Evolutionary conservation across 2,888 invertebrate genomes (phyloP).

Genomic region (Ophion obscuratus): DNA sequence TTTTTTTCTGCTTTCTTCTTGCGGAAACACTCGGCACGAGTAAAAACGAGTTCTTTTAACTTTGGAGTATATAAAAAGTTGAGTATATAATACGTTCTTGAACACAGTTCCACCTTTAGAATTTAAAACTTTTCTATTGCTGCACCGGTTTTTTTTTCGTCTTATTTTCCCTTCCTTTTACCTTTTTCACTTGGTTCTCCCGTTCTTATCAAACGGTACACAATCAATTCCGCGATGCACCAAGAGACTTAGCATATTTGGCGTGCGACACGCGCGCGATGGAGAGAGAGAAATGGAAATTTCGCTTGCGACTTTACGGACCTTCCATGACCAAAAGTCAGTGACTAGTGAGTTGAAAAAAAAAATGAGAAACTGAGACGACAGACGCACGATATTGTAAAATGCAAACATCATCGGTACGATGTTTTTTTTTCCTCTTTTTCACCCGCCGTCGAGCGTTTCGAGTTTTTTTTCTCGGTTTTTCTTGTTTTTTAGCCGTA

Average conservation of each 20-base stretch:
- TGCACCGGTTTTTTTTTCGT: constrained; percentile 63
- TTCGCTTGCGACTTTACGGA: neutral
- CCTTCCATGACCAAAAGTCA: constrained; percentile 4
- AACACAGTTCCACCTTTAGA: constrained; percentile 77
- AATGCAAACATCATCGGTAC: constrained; percentile 52
- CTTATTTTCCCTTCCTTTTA: constrained; percentile 38
- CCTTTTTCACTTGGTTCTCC: neutral
- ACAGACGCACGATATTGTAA: constrained; percentile 39
- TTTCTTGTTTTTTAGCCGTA: constrained; percentile 18
- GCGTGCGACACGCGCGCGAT: constrained; percentile 11
- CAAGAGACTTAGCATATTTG: constrained; percentile 6
- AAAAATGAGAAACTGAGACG: constrained; percentile 26
- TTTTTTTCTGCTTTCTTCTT: constrained; percentile 25
- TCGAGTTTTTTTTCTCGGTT: constrained; percentile 15
- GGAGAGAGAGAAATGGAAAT: constrained; percentile 33
- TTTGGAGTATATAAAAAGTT: constrained; percentile 64
- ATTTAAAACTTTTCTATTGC: constrained; percentile 77
- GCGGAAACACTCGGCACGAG: constrained; percentile 62
- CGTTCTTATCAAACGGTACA: neutral
- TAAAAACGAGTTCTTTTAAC: constrained; percentile 56
- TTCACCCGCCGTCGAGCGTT: constrained; percentile 23
- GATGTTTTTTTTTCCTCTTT: neutral
- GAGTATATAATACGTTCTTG: constrained; percentile 68
- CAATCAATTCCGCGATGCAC: neutral
- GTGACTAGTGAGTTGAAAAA: neutral